Base-by-base conservation (phyloP, 2,113 vertebrate genomes). In the Thamnophis sirtalis region DNA sequence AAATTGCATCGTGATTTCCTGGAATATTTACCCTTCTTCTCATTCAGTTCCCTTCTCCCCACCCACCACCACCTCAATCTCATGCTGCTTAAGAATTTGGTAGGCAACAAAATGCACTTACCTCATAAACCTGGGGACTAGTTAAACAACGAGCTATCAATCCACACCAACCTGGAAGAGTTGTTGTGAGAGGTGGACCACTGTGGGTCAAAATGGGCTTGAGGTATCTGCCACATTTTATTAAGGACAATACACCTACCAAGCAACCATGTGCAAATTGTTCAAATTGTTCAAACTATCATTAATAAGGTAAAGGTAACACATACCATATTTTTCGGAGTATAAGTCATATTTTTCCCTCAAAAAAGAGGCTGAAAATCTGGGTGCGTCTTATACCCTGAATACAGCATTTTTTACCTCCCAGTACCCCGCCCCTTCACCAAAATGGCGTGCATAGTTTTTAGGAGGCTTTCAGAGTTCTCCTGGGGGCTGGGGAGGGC, bases 131-230 rank as follows among this genome's bases (percentile, higher is more conserved):
- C 96, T 98, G 98, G 0, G 98, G 98, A 93, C 98, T 99, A 87
- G 99, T 99, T 95, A 99, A 98, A 92, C 99, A 99, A 48, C 96
- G 98, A 0, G 99, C 99, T 54, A 99, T 94, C 4, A 99, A 98
- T n/a, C 98, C 98, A 93, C 99, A 99, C 98, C 98, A 99, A 91
- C 97, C 96, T 17, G 99, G 99, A 21, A 99, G 97, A 0, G 99
- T 99, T 95, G 98, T 98, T 84, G 98, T 99, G 95, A 99, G 95
- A 0, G 99, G 99, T 1, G 99, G 99, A 1, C 99, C 99, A 28
- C 98, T 99, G 96, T 99, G 99, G 1, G 99, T 99, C 95, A 99
- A 98, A 93, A 99, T 99, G 92, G 99, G 99, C 96, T 99, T 99
- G 94, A 99, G 97, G 94, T 99, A 99, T 96, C 99, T 99, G 86